Base-by-base conservation (phyloP, 2,888 invertebrate species). In the Agrotis segetum region DNA sequence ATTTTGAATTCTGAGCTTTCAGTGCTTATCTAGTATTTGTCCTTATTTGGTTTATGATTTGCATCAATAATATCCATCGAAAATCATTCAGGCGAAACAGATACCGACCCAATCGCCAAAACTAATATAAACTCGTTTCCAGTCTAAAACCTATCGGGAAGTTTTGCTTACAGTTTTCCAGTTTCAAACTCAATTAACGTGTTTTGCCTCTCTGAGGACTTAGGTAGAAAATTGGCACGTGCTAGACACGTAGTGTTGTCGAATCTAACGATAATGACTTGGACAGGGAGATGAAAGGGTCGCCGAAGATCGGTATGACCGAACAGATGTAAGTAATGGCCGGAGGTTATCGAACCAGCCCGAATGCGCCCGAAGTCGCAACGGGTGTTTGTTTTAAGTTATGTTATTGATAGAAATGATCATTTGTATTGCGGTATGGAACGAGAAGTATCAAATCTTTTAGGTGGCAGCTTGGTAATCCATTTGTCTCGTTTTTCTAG, bases 261-360 rank as follows among this genome's bases (percentile, higher is more conserved):
- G 81, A 77, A 83, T 88, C 81, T 91, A 90, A 90, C 88, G 89
- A 90, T 90, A 82, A 82, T 83, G 65, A 69, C 74, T 80, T 80
- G 74, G 78, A 72, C 72, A 67, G 21, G 44, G 67, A 73, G 90
- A 93, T 93, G 90, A 93, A 93, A 93, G 91, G 89, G 88, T 89
- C 88, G 88, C 92, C 92, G 92, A 88, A 87, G 86, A 87, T 87
- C 88, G 85, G 77, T 85, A 84, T 85, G 86, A 85, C 84, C 85
- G 64, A 77, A 85, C 73, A 81, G 66, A 79, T 81, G 79, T 83
- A 79, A 77, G 67, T 71, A 79, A 79, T 79, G 81, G 78, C 72
- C 77, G 78, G 82, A 90, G 92, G 92, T 91, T 91, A 91, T 90
- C 88, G 90, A 91, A 91, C 90, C 81, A 86, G 78, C 85, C 81